A percentile compares a stretch with the other conserved stretches of the same genome.
Conservation (phyloP, 2,797 vertebrate species). For the Novumbra hubbsi region DNA sequence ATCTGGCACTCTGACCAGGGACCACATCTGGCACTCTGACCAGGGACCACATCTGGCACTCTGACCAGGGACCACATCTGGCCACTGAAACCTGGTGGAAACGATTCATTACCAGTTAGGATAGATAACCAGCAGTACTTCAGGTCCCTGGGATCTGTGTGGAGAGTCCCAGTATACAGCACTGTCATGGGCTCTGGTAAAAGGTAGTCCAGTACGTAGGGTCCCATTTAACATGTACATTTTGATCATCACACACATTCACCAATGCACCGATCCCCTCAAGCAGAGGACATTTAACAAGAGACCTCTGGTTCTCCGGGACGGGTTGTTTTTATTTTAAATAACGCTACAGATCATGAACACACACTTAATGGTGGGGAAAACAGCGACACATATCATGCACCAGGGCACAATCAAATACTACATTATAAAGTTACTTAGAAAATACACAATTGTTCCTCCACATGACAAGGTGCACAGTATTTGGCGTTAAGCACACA, state of each 20-base stretch:
- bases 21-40: too few species aligned
- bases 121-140: too few species aligned
- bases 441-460: constrained; percentile 59
- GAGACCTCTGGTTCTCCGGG: not conserved
- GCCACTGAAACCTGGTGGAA: too few species aligned
- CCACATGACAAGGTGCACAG: constrained; percentile 70
- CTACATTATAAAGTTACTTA: constrained; percentile 64
- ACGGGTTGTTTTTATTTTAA: constrained; percentile 61
- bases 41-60: not conserved
- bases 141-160: too few species aligned
- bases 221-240: too few species aligned
- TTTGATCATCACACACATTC: constrained; percentile 26
- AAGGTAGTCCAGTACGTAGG: too few species aligned
- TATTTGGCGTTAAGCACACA: constrained; percentile 78
- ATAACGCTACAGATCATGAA: constrained; percentile 74
- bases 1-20: too few species aligned
- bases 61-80: too few species aligned
- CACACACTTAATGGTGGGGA: constrained; percentile 67
- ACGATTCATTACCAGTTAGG: too few species aligned
- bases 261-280: constrained; percentile 8
- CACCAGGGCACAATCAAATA: constrained; percentile 62
- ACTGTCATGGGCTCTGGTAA: too few species aligned
- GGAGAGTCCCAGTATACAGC: too few species aligned
- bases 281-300: not conserved
- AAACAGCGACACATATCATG: constrained; percentile 73